Conservation (phyloP, 2,888 invertebrate genomes). For the Tetramorium bicarinatum region DNA sequence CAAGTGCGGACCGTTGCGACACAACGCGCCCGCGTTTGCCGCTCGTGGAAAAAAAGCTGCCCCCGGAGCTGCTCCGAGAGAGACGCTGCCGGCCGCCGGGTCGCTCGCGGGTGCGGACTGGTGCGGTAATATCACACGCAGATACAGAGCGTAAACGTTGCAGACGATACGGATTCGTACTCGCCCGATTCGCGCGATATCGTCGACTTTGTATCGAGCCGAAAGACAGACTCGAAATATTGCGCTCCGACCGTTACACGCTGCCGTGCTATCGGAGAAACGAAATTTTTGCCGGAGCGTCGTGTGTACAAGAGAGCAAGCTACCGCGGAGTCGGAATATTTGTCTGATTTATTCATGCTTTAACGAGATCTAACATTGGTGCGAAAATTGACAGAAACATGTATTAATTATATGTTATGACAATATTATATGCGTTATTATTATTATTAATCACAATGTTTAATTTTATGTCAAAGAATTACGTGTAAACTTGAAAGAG, state of each 20-base stretch:
- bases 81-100: not conserved
- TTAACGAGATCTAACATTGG: not conserved
- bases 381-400: not conserved
- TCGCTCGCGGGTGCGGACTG: not conserved
- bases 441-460: not conserved
- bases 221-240: not conserved
- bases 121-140: not conserved
- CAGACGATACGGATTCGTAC: not conserved
- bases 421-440: not conserved
- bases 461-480: not conserved
- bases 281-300: not conserved
- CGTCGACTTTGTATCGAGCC: not conserved
- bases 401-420: not conserved
- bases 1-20: conserved; percentile 41
- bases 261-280: not conserved
- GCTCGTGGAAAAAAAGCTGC: not conserved
- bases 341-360: not conserved
- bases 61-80: not conserved
- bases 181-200: not conserved
- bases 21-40: not conserved
- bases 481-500: not conserved
- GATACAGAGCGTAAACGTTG: not conserved
- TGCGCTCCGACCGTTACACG: not conserved
- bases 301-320: not conserved
- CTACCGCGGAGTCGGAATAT: not conserved